Evolutionary conservation across 2,113 vertebrate species (phyloP), one percentile per base, ranked within the genome.

Genomic region (Odobenus rosmarus): DNA sequence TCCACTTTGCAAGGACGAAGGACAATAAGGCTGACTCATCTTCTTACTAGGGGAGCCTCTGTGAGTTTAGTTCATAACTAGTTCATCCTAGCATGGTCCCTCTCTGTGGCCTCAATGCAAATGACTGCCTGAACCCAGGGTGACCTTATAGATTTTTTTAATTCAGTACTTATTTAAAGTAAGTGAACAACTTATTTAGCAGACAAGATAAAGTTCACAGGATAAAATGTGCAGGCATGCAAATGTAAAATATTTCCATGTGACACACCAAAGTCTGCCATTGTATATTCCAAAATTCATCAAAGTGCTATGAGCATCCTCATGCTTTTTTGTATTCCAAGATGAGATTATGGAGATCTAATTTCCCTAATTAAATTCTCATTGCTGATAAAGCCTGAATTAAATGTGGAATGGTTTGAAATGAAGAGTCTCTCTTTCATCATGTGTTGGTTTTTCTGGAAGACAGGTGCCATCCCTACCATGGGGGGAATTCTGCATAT

Each of bases 141-240:
- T 42, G 83, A 95, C 31, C 85, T 72, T 91, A 90, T 84, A n/a
- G 88, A 93, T 87, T 82, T 95, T 95, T 90, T 36, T 12, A 96
- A 95, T 95, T 96, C 69, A 72, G 53, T 77, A 89, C 57, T 85
- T 92, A 74, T 69, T 97, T 90, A 90, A 93, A 98, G 42, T 61
- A 76, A 87, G 42, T 33, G 61, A 89, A 74, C 23, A 84, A 89
- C 46, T 82, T 96, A 31, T 18, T 82, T 83, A 95, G 83, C n/a
- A 87, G n/a, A 53, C 12, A 86, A 90, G 24, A 64, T 72, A 77
- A 88, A 82, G 49, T 57, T 61, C 90, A 79, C 67, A 71, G 39
- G 31, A 72, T 12, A 86, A 67, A 74, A 64, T 23, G 6, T 36
- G 9, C 7, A 62, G 14, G 10, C 36, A 79, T 10, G 18, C 26